These are phyloP conservation scores for Eospalax fontanierii DNA, from an alignment of 2,797 vertebrate species.

Conservation along the genomic window DNA sequence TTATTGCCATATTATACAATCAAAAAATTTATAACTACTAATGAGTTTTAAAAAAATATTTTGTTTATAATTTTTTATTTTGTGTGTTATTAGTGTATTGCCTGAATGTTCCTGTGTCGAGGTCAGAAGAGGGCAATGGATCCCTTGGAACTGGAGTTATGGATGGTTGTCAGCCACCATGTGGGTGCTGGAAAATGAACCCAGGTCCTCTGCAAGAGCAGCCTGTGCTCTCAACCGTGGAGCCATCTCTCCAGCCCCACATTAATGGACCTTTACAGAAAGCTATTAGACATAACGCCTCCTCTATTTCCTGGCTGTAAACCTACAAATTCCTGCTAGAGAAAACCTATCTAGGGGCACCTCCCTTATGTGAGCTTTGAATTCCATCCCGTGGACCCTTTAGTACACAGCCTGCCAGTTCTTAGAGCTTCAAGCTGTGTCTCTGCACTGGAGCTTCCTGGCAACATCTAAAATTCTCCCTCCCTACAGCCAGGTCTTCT, in stretches of 20 bases:
- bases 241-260: no score
- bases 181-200: no score
- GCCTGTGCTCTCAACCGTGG: no score
- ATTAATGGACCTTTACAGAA: not conserved
- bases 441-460: not conserved
- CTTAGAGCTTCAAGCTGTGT: not conserved
- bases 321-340: not conserved
- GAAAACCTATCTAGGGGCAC: not conserved
- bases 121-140: no score
- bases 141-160: no score
- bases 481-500: not conserved
- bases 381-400: not conserved
- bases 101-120: no score
- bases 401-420: not conserved
- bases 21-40: not conserved
- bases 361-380: not conserved
- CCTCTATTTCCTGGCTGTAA: not conserved
- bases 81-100: no score
- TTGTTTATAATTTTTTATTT: no score
- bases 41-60: no score
- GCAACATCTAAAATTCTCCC: not conserved
- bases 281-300: not conserved
- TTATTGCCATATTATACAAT: not conserved
- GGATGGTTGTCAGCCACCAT: no score
- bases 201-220: no score